A percentile compares a stretch with the other conserved stretches of the same genome.
phyloP scores from a whole-genome alignment of 2,113 vertebrate species.

The Isichthys henryi region DNA sequence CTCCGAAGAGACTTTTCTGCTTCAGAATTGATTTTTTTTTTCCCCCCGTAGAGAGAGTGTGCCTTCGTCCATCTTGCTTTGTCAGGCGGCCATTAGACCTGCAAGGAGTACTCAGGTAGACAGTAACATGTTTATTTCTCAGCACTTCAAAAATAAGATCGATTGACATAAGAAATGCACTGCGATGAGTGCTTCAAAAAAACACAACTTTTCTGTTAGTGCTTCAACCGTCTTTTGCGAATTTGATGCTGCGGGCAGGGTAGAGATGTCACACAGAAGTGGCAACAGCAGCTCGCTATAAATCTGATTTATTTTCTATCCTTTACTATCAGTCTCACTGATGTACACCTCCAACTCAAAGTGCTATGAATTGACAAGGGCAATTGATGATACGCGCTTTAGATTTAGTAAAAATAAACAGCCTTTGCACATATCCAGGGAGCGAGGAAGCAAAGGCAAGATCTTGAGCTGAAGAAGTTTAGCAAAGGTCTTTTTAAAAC shows the following conservation, averaged over 20 bases:
- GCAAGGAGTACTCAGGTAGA: neutral
- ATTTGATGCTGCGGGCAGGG: neutral
- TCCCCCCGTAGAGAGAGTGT: neutral
- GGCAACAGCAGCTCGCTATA: neutral
- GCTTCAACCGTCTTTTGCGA: neutral
- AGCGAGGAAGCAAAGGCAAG: conserved; percentile 19
- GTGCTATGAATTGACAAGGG: conserved; percentile 30
- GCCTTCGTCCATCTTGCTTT: neutral
- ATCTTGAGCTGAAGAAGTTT: conserved; percentile 6
- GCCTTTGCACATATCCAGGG: conserved; percentile 27
- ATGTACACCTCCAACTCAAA: neutral
- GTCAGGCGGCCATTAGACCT: conserved; percentile 8
- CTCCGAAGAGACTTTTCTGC: neutral
- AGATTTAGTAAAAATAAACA: conserved; percentile 45
- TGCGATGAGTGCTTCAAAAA: neutral
- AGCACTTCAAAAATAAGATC: neutral
- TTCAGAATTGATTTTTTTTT: conserved; percentile 8
- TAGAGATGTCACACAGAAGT: neutral
- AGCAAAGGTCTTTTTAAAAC: conserved; percentile 4
- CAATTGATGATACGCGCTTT: conserved; percentile 33
- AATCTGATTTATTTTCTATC: conserved; percentile 25
- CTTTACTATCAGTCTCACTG: conserved; percentile 16
- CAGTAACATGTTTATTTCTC: neutral
- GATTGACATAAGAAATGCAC: conserved; percentile 4
- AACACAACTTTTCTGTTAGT: neutral